These are phyloP conservation scores for Chauna torquata DNA, from an alignment of 2,113 vertebrate species.

Conservation along the genomic window DNA sequence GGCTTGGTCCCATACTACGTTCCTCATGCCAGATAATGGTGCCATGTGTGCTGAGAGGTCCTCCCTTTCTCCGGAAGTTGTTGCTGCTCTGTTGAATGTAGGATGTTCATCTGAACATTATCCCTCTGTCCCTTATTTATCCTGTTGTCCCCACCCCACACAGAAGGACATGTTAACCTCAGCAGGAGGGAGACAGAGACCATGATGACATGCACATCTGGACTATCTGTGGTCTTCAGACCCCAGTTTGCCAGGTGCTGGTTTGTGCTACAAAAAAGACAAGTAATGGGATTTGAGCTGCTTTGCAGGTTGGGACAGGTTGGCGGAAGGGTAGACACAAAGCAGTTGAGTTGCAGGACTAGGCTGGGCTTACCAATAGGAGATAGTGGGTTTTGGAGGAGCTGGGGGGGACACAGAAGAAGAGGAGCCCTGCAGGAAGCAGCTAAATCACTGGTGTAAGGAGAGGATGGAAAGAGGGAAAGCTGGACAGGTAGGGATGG, in stretches of 20 bases:
- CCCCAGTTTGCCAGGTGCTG: background rate
- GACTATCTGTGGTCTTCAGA: background rate
- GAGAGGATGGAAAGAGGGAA: background rate
- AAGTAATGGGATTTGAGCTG: background rate
- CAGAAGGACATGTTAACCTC: background rate
- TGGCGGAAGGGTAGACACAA: background rate
- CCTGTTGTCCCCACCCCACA: background rate
- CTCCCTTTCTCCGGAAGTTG: background rate
- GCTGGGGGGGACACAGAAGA: background rate
- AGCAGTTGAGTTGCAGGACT: background rate
- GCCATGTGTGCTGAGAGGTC: background rate
- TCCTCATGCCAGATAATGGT: accelerated
- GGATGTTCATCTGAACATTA: background rate
- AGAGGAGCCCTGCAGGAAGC: background rate
- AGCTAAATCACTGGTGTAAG: background rate
- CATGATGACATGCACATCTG: background rate
- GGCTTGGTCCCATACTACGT: accelerated
- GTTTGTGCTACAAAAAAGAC: background rate
- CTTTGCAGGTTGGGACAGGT: background rate
- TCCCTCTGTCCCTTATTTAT: background rate
- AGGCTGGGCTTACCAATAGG: background rate
- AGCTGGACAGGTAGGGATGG: too few relatives aligned
- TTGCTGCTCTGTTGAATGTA: background rate
- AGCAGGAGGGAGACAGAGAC: background rate
- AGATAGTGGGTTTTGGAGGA: background rate